Conservation (phyloP, 2,797 vertebrate species). For the Gallinago nigripennis region DNA sequence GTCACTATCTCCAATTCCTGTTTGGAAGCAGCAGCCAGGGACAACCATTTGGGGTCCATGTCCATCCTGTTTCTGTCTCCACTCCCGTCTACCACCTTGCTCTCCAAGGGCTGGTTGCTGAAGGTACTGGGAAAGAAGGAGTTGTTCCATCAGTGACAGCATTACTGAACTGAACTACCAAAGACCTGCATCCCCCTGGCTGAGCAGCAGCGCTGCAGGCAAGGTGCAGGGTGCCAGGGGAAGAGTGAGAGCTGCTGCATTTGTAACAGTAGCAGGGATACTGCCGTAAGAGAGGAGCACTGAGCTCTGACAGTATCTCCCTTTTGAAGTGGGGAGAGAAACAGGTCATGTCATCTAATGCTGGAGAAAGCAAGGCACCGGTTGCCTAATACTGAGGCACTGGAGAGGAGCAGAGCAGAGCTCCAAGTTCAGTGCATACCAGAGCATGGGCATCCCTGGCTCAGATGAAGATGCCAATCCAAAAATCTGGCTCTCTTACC, state of each 20-base stretch:
- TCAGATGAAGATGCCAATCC: not conserved
- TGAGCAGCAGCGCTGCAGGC: not conserved
- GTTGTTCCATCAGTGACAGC: not conserved
- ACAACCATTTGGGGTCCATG: not conserved
- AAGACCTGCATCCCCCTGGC: not conserved
- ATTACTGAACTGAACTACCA: not conserved
- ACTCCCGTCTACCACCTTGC: not conserved
- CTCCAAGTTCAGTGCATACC: not conserved
- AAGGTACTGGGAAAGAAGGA: conserved; percentile 24
- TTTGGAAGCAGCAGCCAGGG: conserved; percentile 20
- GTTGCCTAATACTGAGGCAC: not conserved
- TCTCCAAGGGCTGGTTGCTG: not conserved
- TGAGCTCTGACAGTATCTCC: not conserved
- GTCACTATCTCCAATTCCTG: conserved; percentile 62
- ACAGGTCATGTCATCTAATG: not conserved
- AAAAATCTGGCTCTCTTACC: conserved; percentile 57
- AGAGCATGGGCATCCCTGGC: not conserved
- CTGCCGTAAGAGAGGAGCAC: not conserved
- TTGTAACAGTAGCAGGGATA: not conserved
- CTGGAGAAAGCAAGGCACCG: not conserved
- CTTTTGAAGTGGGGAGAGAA: not conserved
- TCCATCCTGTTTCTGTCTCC: not conserved
- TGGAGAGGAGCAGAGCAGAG: not conserved
- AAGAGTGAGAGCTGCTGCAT: not conserved
- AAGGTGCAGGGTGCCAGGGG: not conserved